phyloP scores from a whole-genome alignment of 1,140 invertebrate species.

The Eueides isabella region DNA sequence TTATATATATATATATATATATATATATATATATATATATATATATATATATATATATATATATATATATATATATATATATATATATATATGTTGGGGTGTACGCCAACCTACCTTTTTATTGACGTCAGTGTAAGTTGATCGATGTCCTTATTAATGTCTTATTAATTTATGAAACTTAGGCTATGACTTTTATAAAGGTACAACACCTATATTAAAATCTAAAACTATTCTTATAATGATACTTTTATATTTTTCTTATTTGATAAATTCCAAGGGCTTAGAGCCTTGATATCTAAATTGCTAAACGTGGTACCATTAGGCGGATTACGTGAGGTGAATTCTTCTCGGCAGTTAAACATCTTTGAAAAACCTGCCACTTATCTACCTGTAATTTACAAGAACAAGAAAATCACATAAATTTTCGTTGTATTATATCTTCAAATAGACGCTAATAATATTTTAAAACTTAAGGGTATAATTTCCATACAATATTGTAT shows the following conservation, averaged over 20 bases:
- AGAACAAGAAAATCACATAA: slow-evolving; percentile 7
- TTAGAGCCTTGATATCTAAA: slow-evolving; percentile 8
- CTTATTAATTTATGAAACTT: not conserved
- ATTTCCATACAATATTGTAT: not conserved
- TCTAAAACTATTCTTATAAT: not conserved
- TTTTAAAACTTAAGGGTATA: not conserved
- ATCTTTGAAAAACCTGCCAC: slow-evolving; percentile 14
- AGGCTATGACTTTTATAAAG: not conserved
- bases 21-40: too few relatives aligned
- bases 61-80: too few relatives aligned
- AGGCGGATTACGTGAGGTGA: slow-evolving; percentile 20
- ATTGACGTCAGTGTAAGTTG: not conserved
- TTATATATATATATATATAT: too few relatives aligned
- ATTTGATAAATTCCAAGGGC: slow-evolving; percentile 13
- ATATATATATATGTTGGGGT: too few relatives aligned
- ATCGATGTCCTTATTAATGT: not conserved
- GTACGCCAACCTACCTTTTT: too few relatives aligned
- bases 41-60: too few relatives aligned
- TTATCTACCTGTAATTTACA: slow-evolving; percentile 1
- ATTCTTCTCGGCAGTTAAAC: slow-evolving; percentile 7
- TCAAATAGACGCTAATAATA: not conserved
- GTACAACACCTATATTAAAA: not conserved
- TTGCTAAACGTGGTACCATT: slow-evolving; percentile 15
- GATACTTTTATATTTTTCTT: slow-evolving; percentile 8
- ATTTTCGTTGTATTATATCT: not conserved